Evolutionary conservation across 2,113 vertebrate species (phyloP).

Genomic region (Crypturellus undulatus): DNA sequence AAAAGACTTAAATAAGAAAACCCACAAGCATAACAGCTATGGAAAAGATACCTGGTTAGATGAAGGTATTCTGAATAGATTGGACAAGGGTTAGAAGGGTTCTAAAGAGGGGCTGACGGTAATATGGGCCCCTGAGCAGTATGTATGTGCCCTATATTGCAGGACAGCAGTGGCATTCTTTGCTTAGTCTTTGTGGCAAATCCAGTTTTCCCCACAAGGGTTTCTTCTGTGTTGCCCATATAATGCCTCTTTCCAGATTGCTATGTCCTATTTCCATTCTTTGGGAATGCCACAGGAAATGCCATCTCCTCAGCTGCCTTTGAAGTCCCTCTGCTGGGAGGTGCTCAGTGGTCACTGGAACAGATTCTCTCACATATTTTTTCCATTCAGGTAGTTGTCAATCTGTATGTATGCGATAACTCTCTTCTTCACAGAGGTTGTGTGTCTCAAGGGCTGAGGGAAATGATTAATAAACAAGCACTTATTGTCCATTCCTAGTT

Average conservation of each 20-base stretch:
- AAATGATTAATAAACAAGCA: conserved; percentile 26
- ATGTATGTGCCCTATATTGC: rapidly evolving
- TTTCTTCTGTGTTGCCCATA: background rate
- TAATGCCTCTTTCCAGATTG: background rate
- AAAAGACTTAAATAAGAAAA: background rate
- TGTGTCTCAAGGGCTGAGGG: conserved; percentile 4
- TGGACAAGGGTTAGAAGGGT: background rate
- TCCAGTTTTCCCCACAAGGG: background rate
- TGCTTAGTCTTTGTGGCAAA: background rate
- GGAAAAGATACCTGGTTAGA: background rate
- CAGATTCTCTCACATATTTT: background rate
- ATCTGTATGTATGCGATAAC: background rate
- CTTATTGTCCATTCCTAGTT: conserved; percentile 63
- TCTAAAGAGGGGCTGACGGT: background rate
- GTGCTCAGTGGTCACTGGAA: background rate
- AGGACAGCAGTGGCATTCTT: background rate
- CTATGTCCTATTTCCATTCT: background rate
- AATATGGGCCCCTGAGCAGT: background rate
- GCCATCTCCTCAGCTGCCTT: background rate
- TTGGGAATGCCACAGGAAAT: background rate
- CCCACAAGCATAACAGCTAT: background rate
- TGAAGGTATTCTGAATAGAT: background rate
- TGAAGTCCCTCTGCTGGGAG: background rate
- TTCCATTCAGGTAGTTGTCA: conserved; percentile 1
- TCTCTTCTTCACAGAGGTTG: conserved; percentile 8